These are phyloP conservation scores for Gallinago jamesoni DNA, from an alignment of 2,113 vertebrate species.

Conservation along the genomic window DNA sequence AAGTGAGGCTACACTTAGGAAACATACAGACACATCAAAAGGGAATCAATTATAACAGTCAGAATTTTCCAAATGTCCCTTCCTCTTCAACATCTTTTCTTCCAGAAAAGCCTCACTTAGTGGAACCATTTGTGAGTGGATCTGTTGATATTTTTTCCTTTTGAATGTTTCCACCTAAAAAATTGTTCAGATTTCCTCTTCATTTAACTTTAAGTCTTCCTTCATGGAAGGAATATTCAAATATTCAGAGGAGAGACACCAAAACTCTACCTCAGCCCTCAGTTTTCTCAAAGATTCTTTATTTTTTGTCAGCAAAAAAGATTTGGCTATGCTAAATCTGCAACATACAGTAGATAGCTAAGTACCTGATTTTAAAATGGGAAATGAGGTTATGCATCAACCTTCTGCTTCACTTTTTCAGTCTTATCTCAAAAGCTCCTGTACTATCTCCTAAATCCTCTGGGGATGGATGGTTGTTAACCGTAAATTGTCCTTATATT, in stretches of 20 bases:
- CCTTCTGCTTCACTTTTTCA: neutral
- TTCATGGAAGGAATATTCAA: neutral
- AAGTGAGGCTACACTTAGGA: neutral
- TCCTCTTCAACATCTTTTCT: neutral
- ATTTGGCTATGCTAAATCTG: neutral
- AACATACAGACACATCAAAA: neutral
- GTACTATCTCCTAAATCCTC: neutral
- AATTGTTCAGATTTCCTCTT: neutral
- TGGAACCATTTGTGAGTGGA: neutral
- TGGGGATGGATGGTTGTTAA: neutral
- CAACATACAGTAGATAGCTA: neutral
- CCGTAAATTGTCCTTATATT: neutral
- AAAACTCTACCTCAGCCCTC: neutral
- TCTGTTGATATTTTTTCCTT: neutral
- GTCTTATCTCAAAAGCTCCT: neutral
- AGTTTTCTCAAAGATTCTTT: neutral
- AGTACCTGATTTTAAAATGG: neutral
- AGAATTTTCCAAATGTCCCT: neutral
- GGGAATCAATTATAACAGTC: neutral
- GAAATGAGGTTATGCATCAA: neutral
- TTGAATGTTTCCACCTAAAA: neutral
- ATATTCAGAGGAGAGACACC: neutral
- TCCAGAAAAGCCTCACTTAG: neutral
- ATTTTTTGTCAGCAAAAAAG: neutral
- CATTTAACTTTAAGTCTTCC: neutral